Percentiles rank a stretch among this genome's conserved stretches.
Evolutionary conservation across 2,888 invertebrate species (phyloP).

Genomic region (Lypha dubia): DNA sequence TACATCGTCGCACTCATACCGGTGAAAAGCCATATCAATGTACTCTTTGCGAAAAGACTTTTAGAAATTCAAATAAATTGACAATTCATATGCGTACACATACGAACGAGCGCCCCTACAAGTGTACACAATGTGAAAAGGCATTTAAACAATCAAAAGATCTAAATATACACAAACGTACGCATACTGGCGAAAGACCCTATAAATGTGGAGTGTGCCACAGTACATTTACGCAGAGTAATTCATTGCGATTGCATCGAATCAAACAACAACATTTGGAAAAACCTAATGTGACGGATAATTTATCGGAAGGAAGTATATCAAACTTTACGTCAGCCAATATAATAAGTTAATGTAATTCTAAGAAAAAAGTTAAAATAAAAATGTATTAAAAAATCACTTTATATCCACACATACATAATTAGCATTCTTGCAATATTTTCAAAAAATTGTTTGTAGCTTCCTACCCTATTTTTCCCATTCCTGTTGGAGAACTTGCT

Average conservation of each 20-base stretch:
- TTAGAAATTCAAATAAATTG: slow-evolving; percentile 86
- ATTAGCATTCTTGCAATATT: no score
- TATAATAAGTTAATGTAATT: slow-evolving; percentile 38
- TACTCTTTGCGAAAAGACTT: slow-evolving; percentile 83
- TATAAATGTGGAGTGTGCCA: slow-evolving; percentile 67
- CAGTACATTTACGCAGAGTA: slow-evolving; percentile 68
- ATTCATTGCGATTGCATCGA: slow-evolving; percentile 61
- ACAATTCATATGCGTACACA: slow-evolving; percentile 86
- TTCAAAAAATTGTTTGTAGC: no score
- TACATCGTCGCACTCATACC: slow-evolving; percentile 64
- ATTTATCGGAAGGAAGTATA: background rate
- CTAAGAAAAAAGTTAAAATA: background rate
- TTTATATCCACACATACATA: no score
- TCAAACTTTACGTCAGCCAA: slow-evolving; percentile 9
- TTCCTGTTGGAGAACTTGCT: no score
- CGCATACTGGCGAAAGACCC: slow-evolving; percentile 68
- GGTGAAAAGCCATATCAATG: slow-evolving; percentile 73
- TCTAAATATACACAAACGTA: slow-evolving; percentile 85
- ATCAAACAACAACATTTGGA: slow-evolving; percentile 62
- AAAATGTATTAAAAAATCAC: no score
- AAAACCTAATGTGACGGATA: slow-evolving; percentile 11
- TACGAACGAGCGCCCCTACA: slow-evolving; percentile 85
- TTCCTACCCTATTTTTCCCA: no score
- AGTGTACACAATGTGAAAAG: slow-evolving; percentile 84
- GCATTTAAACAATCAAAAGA: slow-evolving; percentile 89